phyloP scores from a whole-genome alignment of 2,113 vertebrate genomes.

The Plestiodon gilberti region DNA sequence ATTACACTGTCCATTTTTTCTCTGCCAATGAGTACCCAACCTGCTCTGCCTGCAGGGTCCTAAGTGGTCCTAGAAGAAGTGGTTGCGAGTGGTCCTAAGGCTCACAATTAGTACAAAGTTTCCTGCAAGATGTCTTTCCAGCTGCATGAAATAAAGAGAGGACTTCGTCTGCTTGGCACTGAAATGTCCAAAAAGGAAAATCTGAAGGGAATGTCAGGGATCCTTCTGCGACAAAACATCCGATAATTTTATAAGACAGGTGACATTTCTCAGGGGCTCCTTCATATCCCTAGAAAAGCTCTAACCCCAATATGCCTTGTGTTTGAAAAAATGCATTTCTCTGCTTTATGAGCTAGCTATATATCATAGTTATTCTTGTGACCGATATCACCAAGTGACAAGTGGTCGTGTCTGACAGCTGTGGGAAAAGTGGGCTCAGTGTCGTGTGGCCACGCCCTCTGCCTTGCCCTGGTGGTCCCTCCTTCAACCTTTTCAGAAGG shows the following conservation, averaged over 20 bases:
- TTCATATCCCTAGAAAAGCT: not conserved
- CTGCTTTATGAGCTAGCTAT: not conserved
- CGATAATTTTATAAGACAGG: too few relatives aligned
- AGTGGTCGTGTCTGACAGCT: not conserved
- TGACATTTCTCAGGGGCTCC: not conserved
- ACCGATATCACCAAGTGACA: not conserved
- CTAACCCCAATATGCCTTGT: not conserved
- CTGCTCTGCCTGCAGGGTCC: not conserved
- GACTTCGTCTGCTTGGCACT: not conserved
- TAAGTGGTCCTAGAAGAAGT: too few relatives aligned
- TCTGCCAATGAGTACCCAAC: not conserved
- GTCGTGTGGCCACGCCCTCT: conserved; percentile 14
- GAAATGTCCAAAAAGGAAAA: too few relatives aligned
- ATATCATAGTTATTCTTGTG: not conserved
- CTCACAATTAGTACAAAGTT: conserved; percentile 23
- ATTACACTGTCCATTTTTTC: not conserved
- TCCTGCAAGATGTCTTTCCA: conserved; percentile 21
- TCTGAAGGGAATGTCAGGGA: too few relatives aligned
- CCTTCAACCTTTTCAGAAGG: conserved; percentile 22
- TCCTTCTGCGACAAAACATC: too few relatives aligned
- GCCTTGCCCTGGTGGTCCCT: not conserved
- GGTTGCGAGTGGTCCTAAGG: too few relatives aligned
- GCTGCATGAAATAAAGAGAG: not conserved
- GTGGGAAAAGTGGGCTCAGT: not conserved
- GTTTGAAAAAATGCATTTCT: not conserved